These are phyloP conservation scores for Fopius arisanus DNA, from an alignment of 1,140 invertebrate species.

Conservation along the genomic window DNA sequence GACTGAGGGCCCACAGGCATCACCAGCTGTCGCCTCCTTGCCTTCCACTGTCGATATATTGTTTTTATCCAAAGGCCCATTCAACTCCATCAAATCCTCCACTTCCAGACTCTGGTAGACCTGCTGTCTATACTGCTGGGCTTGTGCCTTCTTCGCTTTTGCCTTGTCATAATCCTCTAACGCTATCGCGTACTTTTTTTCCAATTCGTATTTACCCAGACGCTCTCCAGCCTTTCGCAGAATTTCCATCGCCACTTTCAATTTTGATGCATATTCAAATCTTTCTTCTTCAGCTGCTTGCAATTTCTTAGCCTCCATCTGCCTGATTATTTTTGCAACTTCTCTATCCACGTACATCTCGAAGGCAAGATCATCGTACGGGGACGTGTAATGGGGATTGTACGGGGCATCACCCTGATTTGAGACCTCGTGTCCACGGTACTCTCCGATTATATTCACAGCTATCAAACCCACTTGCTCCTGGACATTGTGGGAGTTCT, in stretches of 20 bases:
- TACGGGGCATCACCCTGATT: conserved; percentile 58
- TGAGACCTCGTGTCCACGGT: conserved; percentile 43
- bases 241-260: conserved; percentile 85
- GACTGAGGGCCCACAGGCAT: conserved; percentile 38
- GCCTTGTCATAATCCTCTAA: conserved; percentile 91
- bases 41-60: conserved; percentile 56
- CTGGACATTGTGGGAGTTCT: conserved; percentile 75
- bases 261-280: conserved; percentile 90
- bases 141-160: conserved; percentile 86
- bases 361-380: conserved; percentile 94
- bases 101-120: conserved; percentile 76
- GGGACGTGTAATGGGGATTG: conserved; percentile 76
- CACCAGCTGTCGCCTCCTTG: conserved; percentile 45
- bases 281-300: conserved; percentile 85
- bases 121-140: conserved; percentile 79
- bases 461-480: conserved; percentile 85
- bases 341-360: conserved; percentile 97
- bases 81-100: conserved; percentile 79
- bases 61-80: conserved; percentile 70
- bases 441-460: conserved; percentile 80
- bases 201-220: conserved; percentile 87
- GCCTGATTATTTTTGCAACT: conserved; percentile 85
- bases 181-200: conserved; percentile 90
- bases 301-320: conserved; percentile 86
- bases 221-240: conserved; percentile 86